Evolutionary conservation across 2,797 vertebrate species (phyloP).

Genomic region (Hybognathus amarus): DNA sequence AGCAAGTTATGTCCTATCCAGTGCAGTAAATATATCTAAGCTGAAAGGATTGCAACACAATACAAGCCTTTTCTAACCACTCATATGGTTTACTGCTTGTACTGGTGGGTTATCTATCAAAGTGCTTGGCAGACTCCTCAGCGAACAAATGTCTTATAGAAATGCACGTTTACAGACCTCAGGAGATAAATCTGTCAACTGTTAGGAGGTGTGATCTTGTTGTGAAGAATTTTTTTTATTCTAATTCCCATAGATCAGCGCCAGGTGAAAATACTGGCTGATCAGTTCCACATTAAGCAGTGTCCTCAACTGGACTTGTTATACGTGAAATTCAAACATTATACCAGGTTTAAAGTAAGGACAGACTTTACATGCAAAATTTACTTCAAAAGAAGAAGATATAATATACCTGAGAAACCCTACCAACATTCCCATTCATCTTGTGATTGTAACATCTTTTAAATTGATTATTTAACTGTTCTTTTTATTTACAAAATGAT

Average conservation of each 20-base stretch:
- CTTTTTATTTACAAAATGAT: background rate
- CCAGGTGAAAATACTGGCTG: slow-evolving; percentile 20
- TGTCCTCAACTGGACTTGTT: background rate
- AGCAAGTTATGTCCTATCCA: slow-evolving; percentile 45
- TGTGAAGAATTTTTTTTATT: slow-evolving; percentile 6
- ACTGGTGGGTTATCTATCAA: slow-evolving; percentile 34
- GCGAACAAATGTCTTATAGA: slow-evolving; percentile 39
- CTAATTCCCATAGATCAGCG: slow-evolving; percentile 4
- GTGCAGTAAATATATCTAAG: slow-evolving; percentile 22
- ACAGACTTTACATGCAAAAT: background rate
- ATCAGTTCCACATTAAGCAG: slow-evolving; percentile 16
- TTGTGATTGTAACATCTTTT: background rate
- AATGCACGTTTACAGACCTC: background rate
- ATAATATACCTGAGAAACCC: background rate
- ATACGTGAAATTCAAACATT: background rate
- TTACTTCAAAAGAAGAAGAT: background rate
- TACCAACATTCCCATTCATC: background rate
- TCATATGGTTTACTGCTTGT: slow-evolving; percentile 36
- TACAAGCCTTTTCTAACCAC: background rate
- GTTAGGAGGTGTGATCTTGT: slow-evolving; percentile 32
- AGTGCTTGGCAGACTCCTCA: slow-evolving; percentile 39
- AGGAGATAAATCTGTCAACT: slow-evolving; percentile 44
- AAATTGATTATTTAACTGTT: background rate
- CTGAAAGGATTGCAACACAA: slow-evolving; percentile 42
- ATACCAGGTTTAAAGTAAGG: background rate